Percentiles rank a stretch among this genome's conserved stretches.
These are phyloP conservation scores for Mellilla xanthometata DNA, from an alignment of 2,888 invertebrate species.

Conservation along the genomic window DNA sequence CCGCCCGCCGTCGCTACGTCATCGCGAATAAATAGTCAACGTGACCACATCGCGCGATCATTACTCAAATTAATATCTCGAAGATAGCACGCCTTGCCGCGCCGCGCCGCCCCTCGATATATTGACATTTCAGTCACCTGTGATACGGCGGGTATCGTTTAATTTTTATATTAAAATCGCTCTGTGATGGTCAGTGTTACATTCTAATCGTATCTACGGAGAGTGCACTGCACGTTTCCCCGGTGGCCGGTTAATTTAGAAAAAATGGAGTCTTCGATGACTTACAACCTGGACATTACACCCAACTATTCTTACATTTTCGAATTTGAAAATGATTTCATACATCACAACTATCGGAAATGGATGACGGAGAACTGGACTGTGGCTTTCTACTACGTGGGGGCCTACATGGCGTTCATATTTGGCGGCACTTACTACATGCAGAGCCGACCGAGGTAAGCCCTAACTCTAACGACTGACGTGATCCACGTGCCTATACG, in stretches of 20 bases:
- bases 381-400: conserved; percentile 93
- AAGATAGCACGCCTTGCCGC: conserved; percentile 57
- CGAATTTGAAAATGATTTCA: conserved; percentile 97
- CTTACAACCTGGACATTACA: conserved; percentile 81
- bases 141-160: conserved; percentile 65
- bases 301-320: conserved; percentile 97
- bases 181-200: conserved; percentile 72
- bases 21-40: conserved; percentile 68
- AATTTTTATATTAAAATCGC: conserved; percentile 70
- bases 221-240: conserved; percentile 46
- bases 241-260: conserved; percentile 43
- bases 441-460: conserved; percentile 92
- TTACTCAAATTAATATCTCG: conserved; percentile 55
- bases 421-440: conserved; percentile 97
- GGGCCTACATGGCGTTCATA: conserved; percentile 95
- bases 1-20: conserved; percentile 63
- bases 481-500: no score
- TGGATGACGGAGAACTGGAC: conserved; percentile 99
- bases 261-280: conserved; percentile 68
- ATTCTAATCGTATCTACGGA: conserved; percentile 38
- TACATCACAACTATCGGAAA: conserved; percentile 92
- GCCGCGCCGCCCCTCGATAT: conserved; percentile 40
- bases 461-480: conserved; percentile 7
- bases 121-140: conserved; percentile 71
- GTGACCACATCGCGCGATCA: conserved; percentile 57